These are phyloP conservation scores for Drosophila arizonae DNA, from an alignment of 1,140 invertebrate species.

Conservation along the genomic window DNA sequence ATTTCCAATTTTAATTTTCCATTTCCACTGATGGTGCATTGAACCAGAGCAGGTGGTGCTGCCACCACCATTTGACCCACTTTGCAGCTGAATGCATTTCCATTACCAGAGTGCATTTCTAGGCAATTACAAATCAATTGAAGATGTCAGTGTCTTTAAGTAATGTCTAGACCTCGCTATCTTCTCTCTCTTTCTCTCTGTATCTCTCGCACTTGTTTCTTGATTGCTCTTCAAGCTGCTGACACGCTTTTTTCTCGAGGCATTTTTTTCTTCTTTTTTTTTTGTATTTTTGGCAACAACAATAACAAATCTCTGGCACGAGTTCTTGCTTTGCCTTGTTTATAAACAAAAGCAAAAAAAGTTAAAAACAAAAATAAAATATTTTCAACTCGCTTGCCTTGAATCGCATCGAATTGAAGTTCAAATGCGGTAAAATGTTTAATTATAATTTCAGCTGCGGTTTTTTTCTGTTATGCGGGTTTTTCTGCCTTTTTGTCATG, in stretches of 20 bases:
- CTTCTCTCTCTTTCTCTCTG: background rate
- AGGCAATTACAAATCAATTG: constrained; percentile 65
- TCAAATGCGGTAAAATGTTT: constrained; percentile 51
- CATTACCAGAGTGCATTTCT: constrained; percentile 25
- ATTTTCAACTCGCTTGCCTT: constrained; percentile 65
- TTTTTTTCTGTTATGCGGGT: constrained; percentile 6
- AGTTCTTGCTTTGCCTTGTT: constrained; percentile 57
- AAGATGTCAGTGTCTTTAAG: constrained; percentile 55
- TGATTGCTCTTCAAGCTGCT: background rate
- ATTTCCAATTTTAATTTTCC: background rate
- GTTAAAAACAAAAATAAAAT: constrained; percentile 54
- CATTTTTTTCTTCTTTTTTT: constrained; percentile 11
- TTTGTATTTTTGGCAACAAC: constrained; percentile 46
- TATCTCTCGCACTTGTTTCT: constrained; percentile 1
- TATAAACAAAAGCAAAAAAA: constrained; percentile 57
- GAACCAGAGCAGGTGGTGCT: constrained; percentile 56
- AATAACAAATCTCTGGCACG: constrained; percentile 47
- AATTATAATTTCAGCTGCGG: constrained; percentile 56
- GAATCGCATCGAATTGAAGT: constrained; percentile 62
- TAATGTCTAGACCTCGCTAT: background rate
- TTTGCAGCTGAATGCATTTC: constrained; percentile 54
- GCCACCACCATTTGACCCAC: constrained; percentile 48
- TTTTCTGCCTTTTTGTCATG: constrained; percentile 5
- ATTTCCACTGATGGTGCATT: constrained; percentile 39
- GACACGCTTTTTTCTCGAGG: constrained; percentile 19